These are phyloP conservation scores for Macrophya annulata DNA, from an alignment of 2,888 invertebrate species.

Conservation along the genomic window DNA sequence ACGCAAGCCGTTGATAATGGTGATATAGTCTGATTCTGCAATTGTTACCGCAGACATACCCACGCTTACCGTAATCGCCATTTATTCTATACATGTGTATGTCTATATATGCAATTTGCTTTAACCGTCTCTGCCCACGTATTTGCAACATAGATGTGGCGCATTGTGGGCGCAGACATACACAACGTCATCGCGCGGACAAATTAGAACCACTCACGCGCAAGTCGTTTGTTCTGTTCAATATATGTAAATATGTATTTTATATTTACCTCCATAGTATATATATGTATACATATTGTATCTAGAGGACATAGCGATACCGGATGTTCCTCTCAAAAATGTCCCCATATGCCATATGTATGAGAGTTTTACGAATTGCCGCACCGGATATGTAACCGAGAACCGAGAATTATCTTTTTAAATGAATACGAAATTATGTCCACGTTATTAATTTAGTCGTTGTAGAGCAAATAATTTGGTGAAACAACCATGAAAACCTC, in stretches of 20 bases:
- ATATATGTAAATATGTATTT: background rate
- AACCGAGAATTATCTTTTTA: constrained; percentile 16
- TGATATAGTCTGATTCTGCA: background rate
- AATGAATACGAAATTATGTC: background rate
- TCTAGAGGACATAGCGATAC: background rate
- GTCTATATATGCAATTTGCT: constrained; percentile 35
- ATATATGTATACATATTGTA: too few species aligned
- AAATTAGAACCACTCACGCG: constrained; percentile 40
- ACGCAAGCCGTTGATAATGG: constrained; percentile 17
- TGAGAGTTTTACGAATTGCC: background rate
- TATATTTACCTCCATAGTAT: background rate
- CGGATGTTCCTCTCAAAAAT: constrained; percentile 13
- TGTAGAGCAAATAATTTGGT: constrained; percentile 3
- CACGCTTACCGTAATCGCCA: constrained; percentile 19
- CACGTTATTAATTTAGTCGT: background rate
- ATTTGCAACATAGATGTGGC: constrained; percentile 29
- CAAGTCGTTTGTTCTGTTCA: constrained; percentile 4
- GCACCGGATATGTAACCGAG: background rate
- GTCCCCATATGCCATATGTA: background rate
- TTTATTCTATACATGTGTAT: constrained; percentile 12
- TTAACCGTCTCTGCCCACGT: constrained; percentile 30
- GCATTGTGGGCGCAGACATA: constrained; percentile 35
- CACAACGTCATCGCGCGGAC: constrained; percentile 30
- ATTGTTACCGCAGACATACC: constrained; percentile 36
- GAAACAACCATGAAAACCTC: constrained; percentile 23